Base-by-base conservation (phyloP, 2,888 invertebrate genomes). In the Xestia xanthographa region DNA sequence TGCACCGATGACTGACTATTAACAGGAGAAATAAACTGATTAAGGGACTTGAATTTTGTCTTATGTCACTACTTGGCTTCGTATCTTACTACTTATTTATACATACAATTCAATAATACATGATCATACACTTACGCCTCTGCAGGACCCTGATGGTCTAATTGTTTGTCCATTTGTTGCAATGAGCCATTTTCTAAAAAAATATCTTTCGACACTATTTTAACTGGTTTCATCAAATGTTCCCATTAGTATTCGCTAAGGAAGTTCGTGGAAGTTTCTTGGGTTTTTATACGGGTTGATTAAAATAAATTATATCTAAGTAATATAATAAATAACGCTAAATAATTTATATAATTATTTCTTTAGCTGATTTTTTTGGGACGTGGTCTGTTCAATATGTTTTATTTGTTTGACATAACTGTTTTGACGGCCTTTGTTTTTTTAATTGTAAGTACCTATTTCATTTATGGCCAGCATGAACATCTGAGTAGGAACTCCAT, bases 341-440 rank as follows among this genome's bases (percentile, higher is more conserved):
- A 83, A 88, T 79, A 88, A 88, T 89, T 89, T 89, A 43, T 74
- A n/a, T n/a, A n/a, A n/a, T 67, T 63, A 81, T 76, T 78, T 73
- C 41, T 75, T 79, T 67, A 71, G 53, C 76, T 72, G 45, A 8
- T 79, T 81, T 78, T 82, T 86, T 89, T 80, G 72, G 80, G 81
- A 74, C 66, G 62, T 82, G 79, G 67, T 72, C 73, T 86, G 69
- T 80, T 77, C 76, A 76, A 71, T 79, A 43, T 45, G 71, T 76
- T 73, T 83, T 77, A 80, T 80, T 70, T 84, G 48, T 50, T 82
- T 86, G 84, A 80, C 86, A 74, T 76, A 66, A 86, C 78, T 79
- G 82, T 80, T 85, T 79, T 79, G 80, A 77, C 87, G 34, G 48
- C n/a, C 53, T 29, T 22, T 11, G 6, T 41, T 53, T 22, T 26